A percentile compares a stretch with the other conserved stretches of the same genome.
phyloP scores from a whole-genome alignment of 53 echinoderm and acorn worm species.

The Patiria pectinifera region DNA sequence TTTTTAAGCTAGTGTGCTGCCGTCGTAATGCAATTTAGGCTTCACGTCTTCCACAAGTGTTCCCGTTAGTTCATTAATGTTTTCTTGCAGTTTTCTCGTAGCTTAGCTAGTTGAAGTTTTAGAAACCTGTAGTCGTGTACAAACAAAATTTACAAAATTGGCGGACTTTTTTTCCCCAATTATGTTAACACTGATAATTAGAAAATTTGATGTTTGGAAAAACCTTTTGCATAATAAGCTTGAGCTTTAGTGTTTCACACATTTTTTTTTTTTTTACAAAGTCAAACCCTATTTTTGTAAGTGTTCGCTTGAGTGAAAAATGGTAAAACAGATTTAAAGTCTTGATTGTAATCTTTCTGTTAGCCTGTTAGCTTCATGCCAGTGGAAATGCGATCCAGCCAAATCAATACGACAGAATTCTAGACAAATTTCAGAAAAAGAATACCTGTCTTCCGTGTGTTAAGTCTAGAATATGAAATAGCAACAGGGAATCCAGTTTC shows the following conservation, averaged over 20 bases:
- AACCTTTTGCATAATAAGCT: background rate
- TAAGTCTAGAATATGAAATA: too few relatives aligned
- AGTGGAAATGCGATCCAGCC: too few relatives aligned
- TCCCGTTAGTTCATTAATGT: background rate
- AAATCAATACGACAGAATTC: too few relatives aligned
- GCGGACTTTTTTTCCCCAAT: background rate
- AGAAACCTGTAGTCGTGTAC: too few relatives aligned
- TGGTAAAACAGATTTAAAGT: background rate
- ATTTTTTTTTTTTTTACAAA: too few relatives aligned
- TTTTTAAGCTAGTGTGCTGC: background rate
- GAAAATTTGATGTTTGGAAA: background rate
- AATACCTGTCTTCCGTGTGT: too few relatives aligned
- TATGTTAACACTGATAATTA: background rate
- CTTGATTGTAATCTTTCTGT: too few relatives aligned
- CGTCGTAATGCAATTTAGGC: background rate
- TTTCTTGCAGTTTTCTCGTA: background rate
- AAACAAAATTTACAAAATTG: too few relatives aligned
- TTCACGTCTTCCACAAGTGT: background rate
- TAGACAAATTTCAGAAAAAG: too few relatives aligned
- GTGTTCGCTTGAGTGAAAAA: background rate
- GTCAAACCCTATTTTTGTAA: background rate
- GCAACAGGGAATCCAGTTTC: too few relatives aligned
- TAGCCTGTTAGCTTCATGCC: too few relatives aligned
- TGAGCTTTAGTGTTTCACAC: background rate
- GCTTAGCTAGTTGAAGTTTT: background rate